Evolutionary conservation across 1,140 invertebrate genomes (phyloP), one percentile per base, ranked within the genome.

Genomic region (Eriosoma lanigerum): DNA sequence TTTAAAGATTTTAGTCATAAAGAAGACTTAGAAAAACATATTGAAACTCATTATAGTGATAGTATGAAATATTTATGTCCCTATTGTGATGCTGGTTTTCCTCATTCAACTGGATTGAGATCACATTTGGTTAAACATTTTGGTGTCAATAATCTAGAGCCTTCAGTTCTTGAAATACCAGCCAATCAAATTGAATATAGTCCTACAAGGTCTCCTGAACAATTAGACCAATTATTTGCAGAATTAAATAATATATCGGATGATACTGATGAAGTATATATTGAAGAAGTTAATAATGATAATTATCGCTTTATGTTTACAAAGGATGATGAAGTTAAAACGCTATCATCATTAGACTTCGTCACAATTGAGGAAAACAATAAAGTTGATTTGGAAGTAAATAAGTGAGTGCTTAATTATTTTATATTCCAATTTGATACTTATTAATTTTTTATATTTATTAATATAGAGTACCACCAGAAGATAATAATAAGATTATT

Each of bases 1-100:
- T 48, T 48, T 60, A 26, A 62, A 48, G 24, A 62, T 12, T 78
- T 78, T 48, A 13, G 17, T 1, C 29, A 13, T 21, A 46, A 60
- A n/a, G 21, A 60, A 78, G 54, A 78, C 15, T 46, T 78, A 13
- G 75, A 78, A 19, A 26, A 13, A 10, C 75, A 78, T n/a, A 12
- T 48, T 21, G n/a, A 60, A 60, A 26, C 56, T 9, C 56, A 62
- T 60, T 44, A 12, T 78, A 26, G 4, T 26, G 21, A 48, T 5
- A 62, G 8, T 60, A 76, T 62, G 75, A 78, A 78, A n/a, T 78
- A 78, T 46, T 48, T 78, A 48, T 78, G 75, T 62, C 75, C 75
- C 10, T 78, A 78, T 62, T 78, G 75, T 78, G 75, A 78, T 78
- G 56, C 17, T 78, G 75, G 75, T 48, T 78, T 78, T 58, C 52